These are phyloP conservation scores for Acestrorhynchus altus DNA, from an alignment of 2,797 vertebrate species.

Conservation along the genomic window DNA sequence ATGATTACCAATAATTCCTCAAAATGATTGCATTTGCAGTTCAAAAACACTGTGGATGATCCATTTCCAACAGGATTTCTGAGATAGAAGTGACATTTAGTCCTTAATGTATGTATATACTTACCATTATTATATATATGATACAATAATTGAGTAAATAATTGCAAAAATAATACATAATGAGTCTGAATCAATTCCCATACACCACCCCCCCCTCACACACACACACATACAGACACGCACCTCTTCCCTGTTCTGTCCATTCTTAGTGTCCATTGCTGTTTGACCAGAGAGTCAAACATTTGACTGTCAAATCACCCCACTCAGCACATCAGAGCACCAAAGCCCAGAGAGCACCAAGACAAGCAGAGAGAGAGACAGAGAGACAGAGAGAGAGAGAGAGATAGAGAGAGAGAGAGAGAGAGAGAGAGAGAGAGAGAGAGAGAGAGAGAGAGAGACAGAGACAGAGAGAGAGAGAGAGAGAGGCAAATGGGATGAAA, in stretches of 20 bases:
- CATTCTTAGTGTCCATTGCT: slow-evolving; percentile 42
- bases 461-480: slow-evolving; percentile 15
- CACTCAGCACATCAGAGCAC: slow-evolving; percentile 46
- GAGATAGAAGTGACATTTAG: too few species aligned
- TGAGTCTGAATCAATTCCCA: too few species aligned
- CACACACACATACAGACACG: slow-evolving; percentile 17
- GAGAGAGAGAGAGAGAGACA: slow-evolving; percentile 37
- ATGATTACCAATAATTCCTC: too few species aligned
- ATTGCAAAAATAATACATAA: too few species aligned
- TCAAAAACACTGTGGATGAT: too few species aligned
- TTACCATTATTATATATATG: too few species aligned
- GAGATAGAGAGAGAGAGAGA: slow-evolving; percentile 8
- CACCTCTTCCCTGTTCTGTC: slow-evolving; percentile 16
- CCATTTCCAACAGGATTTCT: too few species aligned
- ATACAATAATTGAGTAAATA: too few species aligned
- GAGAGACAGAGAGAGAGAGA: slow-evolving; percentile 20
- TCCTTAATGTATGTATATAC: too few species aligned
- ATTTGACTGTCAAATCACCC: slow-evolving; percentile 71
- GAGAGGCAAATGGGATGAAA: slow-evolving; percentile 20
- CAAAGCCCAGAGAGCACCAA: slow-evolving; percentile 22
- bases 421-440: slow-evolving; percentile 34
- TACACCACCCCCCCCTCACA: too few species aligned
- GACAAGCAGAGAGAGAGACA: slow-evolving; percentile 30
- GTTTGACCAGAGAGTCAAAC: slow-evolving; percentile 13
- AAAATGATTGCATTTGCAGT: too few species aligned